These are phyloP conservation scores for Ypsolopha scabrella DNA, from an alignment of 2,888 invertebrate species.

Conservation along the genomic window DNA sequence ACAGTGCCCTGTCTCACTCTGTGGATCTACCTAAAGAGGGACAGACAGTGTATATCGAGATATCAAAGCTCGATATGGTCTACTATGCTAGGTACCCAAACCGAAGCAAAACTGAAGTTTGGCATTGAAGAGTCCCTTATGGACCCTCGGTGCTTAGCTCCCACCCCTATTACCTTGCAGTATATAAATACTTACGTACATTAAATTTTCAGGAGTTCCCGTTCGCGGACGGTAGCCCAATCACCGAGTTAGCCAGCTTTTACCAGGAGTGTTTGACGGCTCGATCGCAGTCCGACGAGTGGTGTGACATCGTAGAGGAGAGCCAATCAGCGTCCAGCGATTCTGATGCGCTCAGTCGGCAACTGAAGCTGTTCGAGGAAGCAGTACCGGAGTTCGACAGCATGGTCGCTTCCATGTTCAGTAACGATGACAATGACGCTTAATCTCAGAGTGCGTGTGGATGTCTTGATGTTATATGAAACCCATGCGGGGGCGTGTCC, in stretches of 20 bases:
- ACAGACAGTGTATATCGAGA: too few species aligned
- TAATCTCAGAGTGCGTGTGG: not conserved
- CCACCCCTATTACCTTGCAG: too few species aligned
- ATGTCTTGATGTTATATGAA: not conserved
- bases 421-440: constrained; percentile 33
- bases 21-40: too few species aligned
- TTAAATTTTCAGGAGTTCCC: constrained; percentile 76
- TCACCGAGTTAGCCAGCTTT: constrained; percentile 82
- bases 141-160: too few species aligned
- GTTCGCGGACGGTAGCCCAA: constrained; percentile 79
- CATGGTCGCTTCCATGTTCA: constrained; percentile 78
- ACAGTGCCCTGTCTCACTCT: too few species aligned
- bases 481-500: not conserved
- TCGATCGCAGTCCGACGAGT: constrained; percentile 40
- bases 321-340: constrained; percentile 23
- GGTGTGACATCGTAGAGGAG: constrained; percentile 27
- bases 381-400: constrained; percentile 82
- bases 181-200: not conserved
- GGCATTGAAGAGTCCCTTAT: too few species aligned
- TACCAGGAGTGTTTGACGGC: constrained; percentile 85
- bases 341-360: constrained; percentile 73
- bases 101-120: too few species aligned
- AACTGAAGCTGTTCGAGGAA: constrained; percentile 80
- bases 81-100: too few species aligned
- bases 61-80: too few species aligned